These are phyloP conservation scores for Gobionotothen gibberifrons DNA, from an alignment of 2,797 vertebrate species.

Conservation along the genomic window DNA sequence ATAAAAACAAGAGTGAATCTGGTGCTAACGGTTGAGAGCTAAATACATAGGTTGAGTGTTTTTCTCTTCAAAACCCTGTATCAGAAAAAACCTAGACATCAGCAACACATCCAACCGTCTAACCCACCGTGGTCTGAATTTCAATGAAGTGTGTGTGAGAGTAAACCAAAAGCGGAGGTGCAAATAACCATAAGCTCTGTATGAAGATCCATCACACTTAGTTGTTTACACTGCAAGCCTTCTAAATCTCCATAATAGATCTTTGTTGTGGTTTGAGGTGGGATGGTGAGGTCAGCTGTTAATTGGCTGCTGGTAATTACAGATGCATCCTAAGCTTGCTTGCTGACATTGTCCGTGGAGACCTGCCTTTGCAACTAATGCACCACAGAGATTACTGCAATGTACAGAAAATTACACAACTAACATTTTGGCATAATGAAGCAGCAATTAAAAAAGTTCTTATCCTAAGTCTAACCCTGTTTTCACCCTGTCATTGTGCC, in stretches of 20 bases:
- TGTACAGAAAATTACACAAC: slow-evolving; percentile 49
- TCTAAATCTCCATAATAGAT: slow-evolving; percentile 78
- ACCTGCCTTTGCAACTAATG: slow-evolving; percentile 52
- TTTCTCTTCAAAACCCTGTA: slow-evolving; percentile 13
- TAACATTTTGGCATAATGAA: slow-evolving; percentile 30
- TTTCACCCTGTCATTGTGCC: slow-evolving; percentile 19
- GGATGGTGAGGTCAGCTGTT: slow-evolving; percentile 78
- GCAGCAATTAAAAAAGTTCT: slow-evolving; percentile 45
- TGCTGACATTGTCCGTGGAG: slow-evolving; percentile 69
- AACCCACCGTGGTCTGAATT: slow-evolving; percentile 46
- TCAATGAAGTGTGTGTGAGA: slow-evolving; percentile 33
- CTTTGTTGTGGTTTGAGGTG: slow-evolving; percentile 77
- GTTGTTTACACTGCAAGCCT: slow-evolving; percentile 71
- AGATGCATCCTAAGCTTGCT: slow-evolving; percentile 76
- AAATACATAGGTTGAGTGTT: background rate
- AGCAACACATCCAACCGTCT: slow-evolving; percentile 24
- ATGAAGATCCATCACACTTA: slow-evolving; percentile 62
- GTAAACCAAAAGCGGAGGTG: slow-evolving; percentile 31
- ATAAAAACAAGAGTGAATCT: background rate
- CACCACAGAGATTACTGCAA: slow-evolving; percentile 53
- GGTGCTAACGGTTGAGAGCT: background rate
- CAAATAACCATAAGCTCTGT: slow-evolving; percentile 52
- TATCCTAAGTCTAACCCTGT: slow-evolving; percentile 34
- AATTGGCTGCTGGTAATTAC: slow-evolving; percentile 82
- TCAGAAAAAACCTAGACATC: slow-evolving; percentile 25